Percentiles rank a stretch among this genome's conserved stretches.
phyloP scores from a whole-genome alignment of 2,113 vertebrate genomes.

The Channa maculata region DNA sequence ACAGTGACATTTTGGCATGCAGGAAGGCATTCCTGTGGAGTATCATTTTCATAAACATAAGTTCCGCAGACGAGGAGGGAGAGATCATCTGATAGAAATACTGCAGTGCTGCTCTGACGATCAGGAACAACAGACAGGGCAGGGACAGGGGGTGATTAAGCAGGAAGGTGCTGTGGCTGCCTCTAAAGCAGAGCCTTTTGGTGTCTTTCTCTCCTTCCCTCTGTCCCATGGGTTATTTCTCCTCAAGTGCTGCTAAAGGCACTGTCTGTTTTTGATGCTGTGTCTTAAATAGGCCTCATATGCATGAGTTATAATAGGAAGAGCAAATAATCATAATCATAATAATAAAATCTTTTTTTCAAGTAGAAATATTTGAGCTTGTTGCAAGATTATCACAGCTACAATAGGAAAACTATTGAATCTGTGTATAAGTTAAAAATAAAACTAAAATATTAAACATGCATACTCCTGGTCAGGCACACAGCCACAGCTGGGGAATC shows the following conservation, averaged over 20 bases:
- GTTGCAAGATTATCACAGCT: neutral
- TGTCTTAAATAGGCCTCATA: constrained; percentile 28
- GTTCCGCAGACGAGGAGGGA: constrained; percentile 77
- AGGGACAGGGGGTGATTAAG: constrained; percentile 73
- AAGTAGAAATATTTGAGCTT: constrained; percentile 9
- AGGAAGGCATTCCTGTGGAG: constrained; percentile 79
- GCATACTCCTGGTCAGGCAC: constrained; percentile 39
- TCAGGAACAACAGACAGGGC: constrained; percentile 75
- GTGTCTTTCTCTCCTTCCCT: constrained; percentile 39
- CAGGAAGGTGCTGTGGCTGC: constrained; percentile 71
- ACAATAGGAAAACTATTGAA: neutral
- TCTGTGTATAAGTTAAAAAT: neutral
- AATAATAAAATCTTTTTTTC: neutral
- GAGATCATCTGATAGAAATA: constrained; percentile 80
- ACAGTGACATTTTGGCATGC: constrained; percentile 82
- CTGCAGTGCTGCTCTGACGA: constrained; percentile 77
- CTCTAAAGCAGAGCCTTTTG: constrained; percentile 58
- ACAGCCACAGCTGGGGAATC: constrained; percentile 65
- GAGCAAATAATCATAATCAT: neutral
- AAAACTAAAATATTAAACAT: neutral
- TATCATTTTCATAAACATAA: constrained; percentile 84
- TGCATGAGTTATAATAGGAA: constrained; percentile 10
- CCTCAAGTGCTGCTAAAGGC: constrained; percentile 41
- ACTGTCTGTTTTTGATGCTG: constrained; percentile 30
- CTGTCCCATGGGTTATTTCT: constrained; percentile 46